Conservation (phyloP, 1,140 invertebrate species). For the Pantala flavescens region DNA sequence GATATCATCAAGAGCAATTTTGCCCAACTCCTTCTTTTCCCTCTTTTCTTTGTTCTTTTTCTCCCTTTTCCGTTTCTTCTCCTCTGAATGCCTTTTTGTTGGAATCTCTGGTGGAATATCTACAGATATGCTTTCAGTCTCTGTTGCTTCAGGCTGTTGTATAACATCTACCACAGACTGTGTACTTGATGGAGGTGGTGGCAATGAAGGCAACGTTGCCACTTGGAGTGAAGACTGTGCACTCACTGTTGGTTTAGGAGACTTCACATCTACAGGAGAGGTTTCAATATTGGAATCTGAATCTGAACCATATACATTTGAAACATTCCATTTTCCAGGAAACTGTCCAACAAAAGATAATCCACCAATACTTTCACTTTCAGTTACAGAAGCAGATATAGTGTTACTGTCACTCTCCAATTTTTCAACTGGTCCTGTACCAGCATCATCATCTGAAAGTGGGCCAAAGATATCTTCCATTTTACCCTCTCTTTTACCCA, state of each 20-base stretch:
- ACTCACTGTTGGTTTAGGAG: not conserved
- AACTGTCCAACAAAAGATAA: conserved; percentile 19
- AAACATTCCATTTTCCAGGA: conserved; percentile 28
- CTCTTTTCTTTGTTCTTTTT: conserved; percentile 46
- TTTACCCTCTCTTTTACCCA: conserved; percentile 53
- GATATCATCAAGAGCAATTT: not conserved
- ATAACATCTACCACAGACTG: conserved; percentile 32
- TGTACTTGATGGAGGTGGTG: conserved; percentile 31
- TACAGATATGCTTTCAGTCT: conserved; percentile 26
- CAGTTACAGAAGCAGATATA: not conserved
- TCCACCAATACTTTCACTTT: conserved; percentile 15
- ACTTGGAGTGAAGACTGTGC: not conserved
- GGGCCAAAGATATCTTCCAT: conserved; percentile 83
- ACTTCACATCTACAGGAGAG: conserved; percentile 11
- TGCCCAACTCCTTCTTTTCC: conserved; percentile 40
- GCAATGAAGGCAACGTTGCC: not conserved
- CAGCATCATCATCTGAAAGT: conserved; percentile 55
- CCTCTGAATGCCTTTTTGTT: conserved; percentile 31
- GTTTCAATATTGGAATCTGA: conserved; percentile 28
- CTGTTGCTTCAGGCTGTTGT: conserved; percentile 25
- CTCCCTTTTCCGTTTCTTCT: conserved; percentile 44
- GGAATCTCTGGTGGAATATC: conserved; percentile 28
- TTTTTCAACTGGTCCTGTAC: not conserved
- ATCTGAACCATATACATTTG: conserved; percentile 32
- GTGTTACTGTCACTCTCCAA: not conserved